Evolutionary conservation across 2,888 invertebrate species (phyloP).

Genomic region (Mayetiola destructor): DNA sequence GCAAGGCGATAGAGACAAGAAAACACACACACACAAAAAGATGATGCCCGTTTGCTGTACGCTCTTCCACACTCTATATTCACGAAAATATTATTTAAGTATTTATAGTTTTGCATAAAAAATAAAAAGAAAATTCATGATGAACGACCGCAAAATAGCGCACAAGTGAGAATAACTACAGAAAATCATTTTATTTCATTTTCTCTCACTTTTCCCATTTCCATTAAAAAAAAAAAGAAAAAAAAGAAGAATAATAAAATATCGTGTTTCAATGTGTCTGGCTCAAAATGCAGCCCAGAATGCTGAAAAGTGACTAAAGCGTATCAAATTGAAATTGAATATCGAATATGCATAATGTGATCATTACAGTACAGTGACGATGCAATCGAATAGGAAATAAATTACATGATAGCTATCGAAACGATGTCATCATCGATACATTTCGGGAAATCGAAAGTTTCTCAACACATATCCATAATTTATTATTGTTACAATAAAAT

Average conservation of each 20-base stretch:
- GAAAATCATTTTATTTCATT: neutral
- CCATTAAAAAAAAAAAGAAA: too few species aligned
- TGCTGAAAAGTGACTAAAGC: neutral
- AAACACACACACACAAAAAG: neutral
- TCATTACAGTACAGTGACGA: neutral
- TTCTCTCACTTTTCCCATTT: neutral
- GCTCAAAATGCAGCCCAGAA: neutral
- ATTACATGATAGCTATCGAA: neutral
- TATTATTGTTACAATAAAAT: too few species aligned
- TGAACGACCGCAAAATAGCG: neutral
- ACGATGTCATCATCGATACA: neutral
- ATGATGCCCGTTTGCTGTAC: neutral
- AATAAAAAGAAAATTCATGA: neutral
- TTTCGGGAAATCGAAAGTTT: too few species aligned
- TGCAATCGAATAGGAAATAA: conserved; percentile 8
- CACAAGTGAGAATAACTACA: neutral
- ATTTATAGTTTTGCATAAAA: conserved; percentile 11
- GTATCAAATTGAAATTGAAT: conserved; percentile 11
- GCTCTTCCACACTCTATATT: neutral
- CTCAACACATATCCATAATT: too few species aligned
- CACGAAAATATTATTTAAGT: neutral
- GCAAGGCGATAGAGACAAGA: neutral
- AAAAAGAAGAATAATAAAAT: too few species aligned
- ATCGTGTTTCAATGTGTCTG: neutral
- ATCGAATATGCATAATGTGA: neutral